phyloP scores from a whole-genome alignment of 2,113 vertebrate genomes.

The Proteles cristata region DNA sequence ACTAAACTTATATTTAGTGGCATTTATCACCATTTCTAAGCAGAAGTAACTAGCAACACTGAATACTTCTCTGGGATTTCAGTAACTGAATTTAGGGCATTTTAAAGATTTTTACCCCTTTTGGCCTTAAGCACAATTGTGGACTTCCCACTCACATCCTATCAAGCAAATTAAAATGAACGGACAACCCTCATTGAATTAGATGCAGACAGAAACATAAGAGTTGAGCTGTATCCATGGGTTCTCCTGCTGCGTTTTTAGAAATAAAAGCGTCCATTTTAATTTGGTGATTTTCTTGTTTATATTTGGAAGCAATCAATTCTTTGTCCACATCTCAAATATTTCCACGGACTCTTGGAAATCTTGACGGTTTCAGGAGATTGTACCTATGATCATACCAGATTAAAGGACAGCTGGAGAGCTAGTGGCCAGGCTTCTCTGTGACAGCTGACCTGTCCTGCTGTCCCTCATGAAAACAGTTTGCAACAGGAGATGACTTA shows the following conservation, averaged over 20 bases:
- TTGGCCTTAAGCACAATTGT: neutral
- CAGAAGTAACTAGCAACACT: neutral
- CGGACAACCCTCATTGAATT: neutral
- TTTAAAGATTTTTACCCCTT: neutral
- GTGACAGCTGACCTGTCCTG: neutral
- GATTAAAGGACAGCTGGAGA: neutral
- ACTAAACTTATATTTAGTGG: neutral
- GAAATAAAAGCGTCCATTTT: neutral
- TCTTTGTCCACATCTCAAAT: neutral
- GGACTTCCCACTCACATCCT: neutral
- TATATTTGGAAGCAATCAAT: neutral
- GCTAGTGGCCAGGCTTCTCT: neutral
- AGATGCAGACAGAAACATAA: neutral
- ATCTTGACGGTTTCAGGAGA: neutral
- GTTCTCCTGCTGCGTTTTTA: neutral
- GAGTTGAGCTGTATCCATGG: neutral
- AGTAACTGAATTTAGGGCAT: neutral
- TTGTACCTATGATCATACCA: neutral
- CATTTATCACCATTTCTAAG: slow-evolving; percentile 42
- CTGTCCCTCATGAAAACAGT: neutral
- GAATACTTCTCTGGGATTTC: neutral
- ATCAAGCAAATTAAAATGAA: neutral
- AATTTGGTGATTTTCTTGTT: neutral
- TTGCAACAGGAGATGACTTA: neutral
- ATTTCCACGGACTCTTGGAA: slow-evolving; percentile 2